phyloP scores from a whole-genome alignment of 2,888 invertebrate species.

The Drosophila multiciliata region DNA sequence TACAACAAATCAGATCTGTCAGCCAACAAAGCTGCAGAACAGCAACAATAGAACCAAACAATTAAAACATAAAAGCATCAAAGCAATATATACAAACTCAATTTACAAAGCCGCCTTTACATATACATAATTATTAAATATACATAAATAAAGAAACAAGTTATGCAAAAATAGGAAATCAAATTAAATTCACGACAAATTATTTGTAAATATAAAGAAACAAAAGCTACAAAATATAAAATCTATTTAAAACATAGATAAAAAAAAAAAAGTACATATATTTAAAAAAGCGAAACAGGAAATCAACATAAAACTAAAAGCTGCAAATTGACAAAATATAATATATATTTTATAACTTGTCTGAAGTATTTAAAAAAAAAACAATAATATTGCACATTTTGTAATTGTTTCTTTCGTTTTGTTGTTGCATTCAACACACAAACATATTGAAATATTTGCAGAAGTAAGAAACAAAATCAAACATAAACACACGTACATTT shows the following conservation, averaged over 20 bases:
- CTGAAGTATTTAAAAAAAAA: slow-evolving; percentile 23
- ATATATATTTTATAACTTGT: slow-evolving; percentile 40
- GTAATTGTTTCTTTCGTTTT: slow-evolving; percentile 35
- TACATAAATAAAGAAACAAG: slow-evolving; percentile 18
- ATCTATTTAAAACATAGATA: slow-evolving; percentile 51
- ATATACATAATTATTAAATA: slow-evolving; percentile 27
- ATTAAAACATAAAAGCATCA: slow-evolving; percentile 41
- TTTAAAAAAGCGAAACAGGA: slow-evolving; percentile 22
- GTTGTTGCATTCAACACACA: slow-evolving; percentile 28
- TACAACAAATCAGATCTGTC: slow-evolving; percentile 15
- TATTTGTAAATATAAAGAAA: slow-evolving; percentile 58
- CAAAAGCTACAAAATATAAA: slow-evolving; percentile 20
- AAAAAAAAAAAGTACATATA: slow-evolving; percentile 38
- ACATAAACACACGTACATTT: slow-evolving; percentile 6
- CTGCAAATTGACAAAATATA: slow-evolving; percentile 46
- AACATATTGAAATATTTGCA: slow-evolving; percentile 7
- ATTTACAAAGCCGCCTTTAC: slow-evolving; percentile 38
- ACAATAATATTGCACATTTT: slow-evolving; percentile 29
- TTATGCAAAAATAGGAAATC: slow-evolving; percentile 49
- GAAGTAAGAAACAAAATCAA: slow-evolving; percentile 2
- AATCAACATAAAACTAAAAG: slow-evolving; percentile 42
- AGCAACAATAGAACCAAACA: slow-evolving; percentile 35
- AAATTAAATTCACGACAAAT: slow-evolving; percentile 43
- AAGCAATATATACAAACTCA: slow-evolving; percentile 54
- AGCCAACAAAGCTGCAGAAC: slow-evolving; percentile 33